These are phyloP conservation scores for Polypterus bichir DNA, from an alignment of 2,113 vertebrate species.

Conservation along the genomic window DNA sequence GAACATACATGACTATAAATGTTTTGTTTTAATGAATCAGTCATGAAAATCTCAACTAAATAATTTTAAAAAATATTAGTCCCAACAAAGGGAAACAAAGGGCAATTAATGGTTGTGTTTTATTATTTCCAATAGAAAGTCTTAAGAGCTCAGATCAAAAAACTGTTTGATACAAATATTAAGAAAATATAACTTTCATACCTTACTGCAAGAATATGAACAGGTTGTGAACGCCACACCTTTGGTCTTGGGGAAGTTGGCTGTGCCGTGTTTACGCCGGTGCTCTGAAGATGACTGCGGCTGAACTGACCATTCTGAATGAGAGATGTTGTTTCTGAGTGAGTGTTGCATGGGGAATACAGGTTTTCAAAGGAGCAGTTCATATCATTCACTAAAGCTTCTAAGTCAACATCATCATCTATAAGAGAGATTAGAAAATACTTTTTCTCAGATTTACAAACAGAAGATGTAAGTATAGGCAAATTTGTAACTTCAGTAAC, in stretches of 20 bases:
- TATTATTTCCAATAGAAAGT: too few relatives aligned
- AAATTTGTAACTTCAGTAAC: too few relatives aligned
- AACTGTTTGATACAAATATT: too few relatives aligned
- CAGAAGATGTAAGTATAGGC: too few relatives aligned
- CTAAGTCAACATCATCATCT: constrained; percentile 88
- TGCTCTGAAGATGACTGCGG: constrained; percentile 32
- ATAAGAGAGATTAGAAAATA: constrained; percentile 16
- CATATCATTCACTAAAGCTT: constrained; percentile 86
- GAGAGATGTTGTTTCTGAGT: constrained; percentile 62
- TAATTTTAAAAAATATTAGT: too few relatives aligned
- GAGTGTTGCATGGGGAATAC: constrained; percentile 57
- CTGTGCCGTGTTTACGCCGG: constrained; percentile 23
- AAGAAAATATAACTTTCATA: constrained; percentile 23
- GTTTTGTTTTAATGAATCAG: too few relatives aligned
- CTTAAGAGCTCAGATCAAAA: too few relatives aligned
- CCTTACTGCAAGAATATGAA: constrained; percentile 92
- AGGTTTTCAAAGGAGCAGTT: constrained; percentile 80
- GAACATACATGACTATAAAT: too few relatives aligned
- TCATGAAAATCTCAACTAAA: too few relatives aligned
- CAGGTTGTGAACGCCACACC: constrained; percentile 76
- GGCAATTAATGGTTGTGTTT: too few relatives aligned
- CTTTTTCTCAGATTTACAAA: background rate
- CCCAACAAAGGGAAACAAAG: too few relatives aligned
- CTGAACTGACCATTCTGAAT: constrained; percentile 68
- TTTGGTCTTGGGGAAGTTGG: constrained; percentile 40